A percentile compares a stretch with the other conserved stretches of the same genome.
Evolutionary conservation across 2,797 vertebrate genomes (phyloP).

Genomic region (Simalia tracyae): DNA sequence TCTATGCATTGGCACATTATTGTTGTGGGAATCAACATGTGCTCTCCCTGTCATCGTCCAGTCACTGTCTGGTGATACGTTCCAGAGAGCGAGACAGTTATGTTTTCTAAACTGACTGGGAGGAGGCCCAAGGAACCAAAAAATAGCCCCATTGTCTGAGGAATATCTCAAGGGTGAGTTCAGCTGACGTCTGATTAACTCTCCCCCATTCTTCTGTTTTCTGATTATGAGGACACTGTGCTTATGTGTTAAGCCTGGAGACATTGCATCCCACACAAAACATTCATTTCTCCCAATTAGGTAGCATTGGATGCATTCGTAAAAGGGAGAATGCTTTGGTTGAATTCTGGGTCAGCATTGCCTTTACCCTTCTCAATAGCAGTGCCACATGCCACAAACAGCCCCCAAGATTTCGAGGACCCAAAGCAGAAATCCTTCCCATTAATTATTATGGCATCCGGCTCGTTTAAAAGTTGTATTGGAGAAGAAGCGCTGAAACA

Average conservation of each 20-base stretch:
- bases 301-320: not conserved
- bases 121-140: slow-evolving; percentile 19
- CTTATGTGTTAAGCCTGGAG: slow-evolving; percentile 26
- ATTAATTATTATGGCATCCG: not conserved
- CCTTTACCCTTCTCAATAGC: not conserved
- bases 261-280: not conserved
- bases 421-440: not conserved
- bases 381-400: not conserved
- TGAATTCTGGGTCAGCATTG: slow-evolving; percentile 12
- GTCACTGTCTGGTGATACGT: slow-evolving; percentile 57
- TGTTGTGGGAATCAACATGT: not conserved
- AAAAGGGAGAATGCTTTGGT: not conserved
- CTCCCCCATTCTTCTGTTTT: not conserved
- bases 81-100: not conserved
- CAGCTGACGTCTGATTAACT: slow-evolving; percentile 55
- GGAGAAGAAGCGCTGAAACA: not conserved
- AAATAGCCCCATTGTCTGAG: slow-evolving; percentile 70
- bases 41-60: slow-evolving; percentile 21
- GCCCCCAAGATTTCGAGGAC: not conserved
- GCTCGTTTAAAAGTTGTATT: not conserved
- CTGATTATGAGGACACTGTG: slow-evolving; percentile 7
- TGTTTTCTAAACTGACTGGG: slow-evolving; percentile 18
- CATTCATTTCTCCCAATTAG: not conserved
- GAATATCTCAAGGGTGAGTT: slow-evolving; percentile 70
- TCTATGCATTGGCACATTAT: not conserved